Base-by-base conservation (phyloP, 2,113 vertebrate genomes). In the Stictonetta naevosa region DNA sequence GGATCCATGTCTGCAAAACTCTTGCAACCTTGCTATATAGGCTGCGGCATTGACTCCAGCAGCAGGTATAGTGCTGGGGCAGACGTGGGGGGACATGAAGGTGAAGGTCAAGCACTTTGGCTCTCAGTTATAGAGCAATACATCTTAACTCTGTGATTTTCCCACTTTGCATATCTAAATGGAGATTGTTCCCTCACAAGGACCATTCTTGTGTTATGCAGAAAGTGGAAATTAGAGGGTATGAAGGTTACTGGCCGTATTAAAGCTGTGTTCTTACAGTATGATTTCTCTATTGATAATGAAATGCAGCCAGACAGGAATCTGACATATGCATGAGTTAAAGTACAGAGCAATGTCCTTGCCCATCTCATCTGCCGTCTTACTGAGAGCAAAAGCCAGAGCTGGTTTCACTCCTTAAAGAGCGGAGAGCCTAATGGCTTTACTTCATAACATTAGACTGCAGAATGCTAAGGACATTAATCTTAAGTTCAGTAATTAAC, bases 401-500 rank as follows among this genome's bases (percentile, higher is more conserved):
- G 75, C n/a, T 89, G 15, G 5, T 52, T 69, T 94, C 77, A 85
- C 64, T 87, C 83, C 80, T 82, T 46, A 75, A 85, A 2, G 5
- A 91, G 73, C 59, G 73, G 23, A 86, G 55, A 74, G 48, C 69
- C 58, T 94, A 80, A 88, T 64, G 88, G 21, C 74, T 82, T 76
- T 26, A 36, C 56, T 93, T 92, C 58, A 79, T 80, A 80, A 95
- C 90, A 96, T 95, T 62, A 92, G 55, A 56, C 68, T 74, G 71
- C 79, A 73, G 71, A 90, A 88, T 72, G 36, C 67, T 66, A 23
- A 96, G 59, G 76, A 75, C 29, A 46, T 87, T 92, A 77, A n/a
- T 33, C 62, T 91, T 76, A 81, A 82, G 25, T 80, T 79, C 68
- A 81, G 4, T 94, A 88, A 93, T 89, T 90, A 94, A 42, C 93